A percentile compares a stretch with the other conserved stretches of the same genome.
phyloP scores from a whole-genome alignment of 2,888 invertebrate genomes.

The Falcaria lacertinaria region DNA sequence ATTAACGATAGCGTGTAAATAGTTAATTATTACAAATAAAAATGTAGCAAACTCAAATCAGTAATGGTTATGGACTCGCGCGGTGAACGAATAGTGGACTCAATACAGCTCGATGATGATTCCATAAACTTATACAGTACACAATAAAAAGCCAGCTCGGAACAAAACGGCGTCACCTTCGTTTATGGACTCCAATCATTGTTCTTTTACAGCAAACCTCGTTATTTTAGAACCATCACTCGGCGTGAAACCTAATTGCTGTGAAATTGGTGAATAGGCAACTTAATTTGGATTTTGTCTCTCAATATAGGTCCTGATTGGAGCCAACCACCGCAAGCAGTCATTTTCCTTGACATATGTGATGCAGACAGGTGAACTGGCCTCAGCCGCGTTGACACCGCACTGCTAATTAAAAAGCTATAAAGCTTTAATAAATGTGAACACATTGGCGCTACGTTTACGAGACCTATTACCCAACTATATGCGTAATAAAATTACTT shows the following conservation, averaged over 20 bases:
- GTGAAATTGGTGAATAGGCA: slow-evolving; percentile 57
- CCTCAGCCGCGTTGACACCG: slow-evolving; percentile 39
- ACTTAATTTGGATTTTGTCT: slow-evolving; percentile 49
- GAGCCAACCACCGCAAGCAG: slow-evolving; percentile 32
- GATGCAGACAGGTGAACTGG: slow-evolving; percentile 19
- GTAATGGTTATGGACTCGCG: slow-evolving; percentile 71
- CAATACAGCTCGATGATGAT: slow-evolving; percentile 76
- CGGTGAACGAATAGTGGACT: slow-evolving; percentile 66
- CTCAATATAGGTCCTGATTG: slow-evolving; percentile 32
- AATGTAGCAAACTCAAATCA: slow-evolving; percentile 68
- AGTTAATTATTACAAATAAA: slow-evolving; percentile 28
- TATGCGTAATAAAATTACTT: slow-evolving; percentile 2
- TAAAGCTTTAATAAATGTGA: slow-evolving; percentile 52
- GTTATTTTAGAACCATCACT: slow-evolving; percentile 42
- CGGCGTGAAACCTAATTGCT: slow-evolving; percentile 39
- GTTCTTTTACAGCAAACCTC: slow-evolving; percentile 36
- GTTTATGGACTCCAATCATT: slow-evolving; percentile 66
- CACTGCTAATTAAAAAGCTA: slow-evolving; percentile 56
- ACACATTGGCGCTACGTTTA: slow-evolving; percentile 31
- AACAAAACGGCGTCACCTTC: slow-evolving; percentile 72
- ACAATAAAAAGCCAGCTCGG: slow-evolving; percentile 69
- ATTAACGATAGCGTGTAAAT: slow-evolving; percentile 52
- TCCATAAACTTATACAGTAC: slow-evolving; percentile 78
- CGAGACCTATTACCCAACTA: slow-evolving; percentile 32
- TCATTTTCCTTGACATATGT: slow-evolving; percentile 60